Conservation (phyloP, 2,888 invertebrate genomes). For the Protonemura montana region DNA sequence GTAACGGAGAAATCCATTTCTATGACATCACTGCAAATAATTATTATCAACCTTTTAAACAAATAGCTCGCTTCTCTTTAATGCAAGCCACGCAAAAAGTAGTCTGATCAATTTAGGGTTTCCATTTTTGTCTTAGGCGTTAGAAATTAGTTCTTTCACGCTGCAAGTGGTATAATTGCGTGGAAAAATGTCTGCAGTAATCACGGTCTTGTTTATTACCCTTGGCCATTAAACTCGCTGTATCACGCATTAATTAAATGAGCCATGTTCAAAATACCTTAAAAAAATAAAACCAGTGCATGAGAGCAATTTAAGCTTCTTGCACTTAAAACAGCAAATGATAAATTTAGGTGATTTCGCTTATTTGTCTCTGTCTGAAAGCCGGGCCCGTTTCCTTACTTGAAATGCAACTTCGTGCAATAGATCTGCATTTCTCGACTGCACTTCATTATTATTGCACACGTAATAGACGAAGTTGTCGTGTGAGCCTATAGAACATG, state of each 20-base stretch:
- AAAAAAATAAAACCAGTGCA: too few relatives aligned
- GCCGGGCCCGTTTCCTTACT: not conserved
- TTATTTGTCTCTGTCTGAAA: not conserved
- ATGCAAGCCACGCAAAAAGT: not conserved
- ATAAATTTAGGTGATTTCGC: not conserved
- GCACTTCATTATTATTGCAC: not conserved
- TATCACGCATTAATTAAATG: not conserved
- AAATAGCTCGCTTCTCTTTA: not conserved
- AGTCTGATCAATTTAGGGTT: too few relatives aligned
- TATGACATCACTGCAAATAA: slow-evolving; percentile 37
- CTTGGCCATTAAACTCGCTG: not conserved
- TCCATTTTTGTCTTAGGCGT: not conserved
- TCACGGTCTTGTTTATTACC: not conserved
- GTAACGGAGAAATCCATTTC: slow-evolving; percentile 34
- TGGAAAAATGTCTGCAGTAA: not conserved
- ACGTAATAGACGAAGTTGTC: not conserved
- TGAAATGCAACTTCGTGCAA: not conserved
- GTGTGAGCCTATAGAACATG: not conserved
- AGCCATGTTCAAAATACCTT: not conserved
- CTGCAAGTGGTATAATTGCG: not conserved
- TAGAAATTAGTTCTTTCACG: not conserved
- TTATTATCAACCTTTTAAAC: slow-evolving; percentile 22
- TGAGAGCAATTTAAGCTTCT: not conserved
- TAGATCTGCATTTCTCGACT: not conserved
- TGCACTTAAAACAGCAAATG: not conserved